Conservation (phyloP, 2,113 vertebrate genomes). For the Carollia perspicillata region DNA sequence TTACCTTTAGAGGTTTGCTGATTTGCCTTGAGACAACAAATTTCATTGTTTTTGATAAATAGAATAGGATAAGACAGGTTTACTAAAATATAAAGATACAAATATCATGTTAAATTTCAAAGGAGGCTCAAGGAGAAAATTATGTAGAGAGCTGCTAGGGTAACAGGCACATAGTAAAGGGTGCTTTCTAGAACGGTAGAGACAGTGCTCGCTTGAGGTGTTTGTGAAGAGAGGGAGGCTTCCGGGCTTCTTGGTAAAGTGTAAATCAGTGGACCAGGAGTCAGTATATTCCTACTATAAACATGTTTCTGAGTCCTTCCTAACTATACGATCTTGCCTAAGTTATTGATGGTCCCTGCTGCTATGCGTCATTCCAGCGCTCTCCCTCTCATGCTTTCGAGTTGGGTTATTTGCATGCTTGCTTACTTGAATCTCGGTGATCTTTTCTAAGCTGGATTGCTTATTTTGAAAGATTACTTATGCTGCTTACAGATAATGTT, state of each 20-base stretch:
- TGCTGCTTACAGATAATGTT: background rate
- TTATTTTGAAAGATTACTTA: background rate
- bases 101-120: constrained; percentile 16
- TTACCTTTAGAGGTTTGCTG: background rate
- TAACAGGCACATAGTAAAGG: background rate
- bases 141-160: background rate
- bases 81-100: constrained; percentile 35
- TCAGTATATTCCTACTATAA: background rate
- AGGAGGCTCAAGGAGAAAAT: background rate
- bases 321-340: background rate
- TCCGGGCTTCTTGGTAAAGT: background rate
- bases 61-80: background rate
- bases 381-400: background rate
- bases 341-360: background rate
- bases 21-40: background rate
- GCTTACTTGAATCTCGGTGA: background rate
- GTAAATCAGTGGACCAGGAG: background rate
- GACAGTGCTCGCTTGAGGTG: background rate
- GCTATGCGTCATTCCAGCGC: background rate
- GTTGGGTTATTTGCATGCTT: background rate
- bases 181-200: background rate
- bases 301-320: background rate
- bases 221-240: background rate
- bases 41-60: constrained; percentile 7
- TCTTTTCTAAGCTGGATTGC: background rate